phyloP scores from a whole-genome alignment of 2,113 vertebrate genomes.

The Furnarius figulus region DNA sequence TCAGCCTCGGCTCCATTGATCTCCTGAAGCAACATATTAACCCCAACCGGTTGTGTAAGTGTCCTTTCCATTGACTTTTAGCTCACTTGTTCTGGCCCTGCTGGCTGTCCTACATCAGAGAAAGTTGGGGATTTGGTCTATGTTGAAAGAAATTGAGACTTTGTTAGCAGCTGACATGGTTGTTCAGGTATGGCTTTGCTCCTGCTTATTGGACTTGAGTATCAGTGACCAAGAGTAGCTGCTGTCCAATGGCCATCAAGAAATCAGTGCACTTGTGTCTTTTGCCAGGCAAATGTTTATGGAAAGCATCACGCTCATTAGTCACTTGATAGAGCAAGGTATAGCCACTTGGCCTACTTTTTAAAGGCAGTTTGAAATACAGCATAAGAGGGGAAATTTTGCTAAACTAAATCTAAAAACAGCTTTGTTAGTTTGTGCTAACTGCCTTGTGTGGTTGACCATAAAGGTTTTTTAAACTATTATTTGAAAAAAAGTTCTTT shows the following conservation, averaged over 20 bases:
- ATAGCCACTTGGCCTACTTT: not conserved
- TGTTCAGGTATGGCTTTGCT: not conserved
- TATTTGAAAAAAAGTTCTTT: not conserved
- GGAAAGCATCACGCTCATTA: not conserved
- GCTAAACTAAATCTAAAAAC: not conserved
- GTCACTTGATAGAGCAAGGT: not conserved
- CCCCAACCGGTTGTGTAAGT: conserved; percentile 89
- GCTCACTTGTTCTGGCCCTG: not conserved
- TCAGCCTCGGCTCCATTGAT: conserved; percentile 89
- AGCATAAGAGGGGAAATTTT: not conserved
- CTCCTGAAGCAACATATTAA: conserved; percentile 90
- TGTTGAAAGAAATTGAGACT: not conserved
- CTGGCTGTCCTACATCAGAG: not conserved
- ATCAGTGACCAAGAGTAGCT: not conserved
- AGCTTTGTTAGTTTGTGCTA: not conserved
- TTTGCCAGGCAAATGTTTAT: not conserved
- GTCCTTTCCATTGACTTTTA: not conserved
- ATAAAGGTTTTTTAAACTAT: not conserved
- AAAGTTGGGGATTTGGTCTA: not conserved
- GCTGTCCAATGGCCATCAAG: not conserved
- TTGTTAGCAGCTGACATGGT: not conserved
- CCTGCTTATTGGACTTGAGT: not conserved
- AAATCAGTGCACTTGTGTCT: not conserved
- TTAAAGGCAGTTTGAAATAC: not conserved
- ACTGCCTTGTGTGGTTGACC: not conserved